Percentiles rank a stretch among this genome's conserved stretches.
phyloP scores from a whole-genome alignment of 2,888 invertebrate genomes.

The Drosophila pseudotalamancana region DNA sequence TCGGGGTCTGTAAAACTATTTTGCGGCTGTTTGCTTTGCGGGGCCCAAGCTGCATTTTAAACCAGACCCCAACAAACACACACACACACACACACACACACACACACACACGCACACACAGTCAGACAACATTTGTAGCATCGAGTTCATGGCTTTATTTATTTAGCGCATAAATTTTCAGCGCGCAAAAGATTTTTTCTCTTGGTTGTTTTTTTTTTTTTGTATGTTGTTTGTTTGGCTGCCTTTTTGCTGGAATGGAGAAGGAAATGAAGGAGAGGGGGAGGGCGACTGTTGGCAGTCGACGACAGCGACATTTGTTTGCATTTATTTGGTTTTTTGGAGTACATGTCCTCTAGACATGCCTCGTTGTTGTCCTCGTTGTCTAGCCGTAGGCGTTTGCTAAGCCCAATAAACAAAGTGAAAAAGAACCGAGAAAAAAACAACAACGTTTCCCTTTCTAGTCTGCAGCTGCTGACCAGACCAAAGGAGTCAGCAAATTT shows the following conservation, averaged over 20 bases:
- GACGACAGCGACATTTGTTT: constrained; percentile 67
- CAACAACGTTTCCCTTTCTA: background rate
- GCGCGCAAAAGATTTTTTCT: constrained; percentile 53
- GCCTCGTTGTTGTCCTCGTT: constrained; percentile 22
- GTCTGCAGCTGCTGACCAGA: constrained; percentile 15
- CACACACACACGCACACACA: background rate
- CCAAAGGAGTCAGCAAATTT: constrained; percentile 1
- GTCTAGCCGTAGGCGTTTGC: constrained; percentile 47
- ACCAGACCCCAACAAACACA: constrained; percentile 18
- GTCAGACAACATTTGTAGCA: constrained; percentile 66
- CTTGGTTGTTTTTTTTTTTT: background rate
- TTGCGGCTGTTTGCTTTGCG: constrained; percentile 56
- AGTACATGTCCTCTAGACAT: constrained; percentile 43
- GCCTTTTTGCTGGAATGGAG: constrained; percentile 4
- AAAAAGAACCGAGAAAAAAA: background rate
- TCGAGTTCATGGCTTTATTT: constrained; percentile 74
- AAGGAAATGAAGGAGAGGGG: too few species aligned
- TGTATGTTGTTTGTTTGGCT: constrained; percentile 11
- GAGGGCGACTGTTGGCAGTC: background rate
- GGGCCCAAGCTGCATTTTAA: constrained; percentile 41
- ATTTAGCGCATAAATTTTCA: constrained; percentile 76
- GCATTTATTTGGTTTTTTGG: constrained; percentile 70
- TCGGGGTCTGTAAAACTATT: constrained; percentile 35
- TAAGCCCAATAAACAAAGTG: constrained; percentile 24
- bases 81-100: background rate